These are phyloP conservation scores for Gracilinanus agilis DNA, from an alignment of 2,113 vertebrate genomes.

Conservation along the genomic window DNA sequence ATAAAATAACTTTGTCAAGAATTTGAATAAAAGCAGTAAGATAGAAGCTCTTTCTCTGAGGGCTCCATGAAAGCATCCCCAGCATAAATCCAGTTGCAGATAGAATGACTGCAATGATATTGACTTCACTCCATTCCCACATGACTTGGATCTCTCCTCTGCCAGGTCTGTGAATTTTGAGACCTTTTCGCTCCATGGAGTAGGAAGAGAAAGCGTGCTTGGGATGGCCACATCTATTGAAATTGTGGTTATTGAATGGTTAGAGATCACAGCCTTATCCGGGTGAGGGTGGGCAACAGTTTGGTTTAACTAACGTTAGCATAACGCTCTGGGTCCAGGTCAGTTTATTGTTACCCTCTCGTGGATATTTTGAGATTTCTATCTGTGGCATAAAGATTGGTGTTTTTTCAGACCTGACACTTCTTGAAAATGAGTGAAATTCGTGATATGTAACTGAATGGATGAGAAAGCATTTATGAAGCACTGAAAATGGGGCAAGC, in stretches of 20 bases:
- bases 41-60: background rate
- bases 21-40: background rate
- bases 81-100: background rate
- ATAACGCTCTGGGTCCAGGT: background rate
- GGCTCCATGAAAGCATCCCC: background rate
- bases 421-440: background rate
- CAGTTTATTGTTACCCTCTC: background rate
- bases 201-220: background rate
- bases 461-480: background rate
- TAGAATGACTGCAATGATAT: fast-evolving
- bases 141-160: background rate
- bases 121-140: too few species aligned
- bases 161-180: too few species aligned
- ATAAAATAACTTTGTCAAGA: background rate
- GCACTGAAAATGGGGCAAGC: background rate
- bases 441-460: background rate
- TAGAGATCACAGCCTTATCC: fast-evolving
- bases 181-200: background rate
- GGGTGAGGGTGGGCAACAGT: background rate
- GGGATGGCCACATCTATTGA: background rate
- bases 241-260: too few species aligned
- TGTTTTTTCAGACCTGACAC: background rate
- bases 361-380: background rate
- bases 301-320: background rate
- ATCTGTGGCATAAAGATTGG: background rate